Conservation (phyloP, 2,888 invertebrate species). For the Cataglyphis cursor region DNA sequence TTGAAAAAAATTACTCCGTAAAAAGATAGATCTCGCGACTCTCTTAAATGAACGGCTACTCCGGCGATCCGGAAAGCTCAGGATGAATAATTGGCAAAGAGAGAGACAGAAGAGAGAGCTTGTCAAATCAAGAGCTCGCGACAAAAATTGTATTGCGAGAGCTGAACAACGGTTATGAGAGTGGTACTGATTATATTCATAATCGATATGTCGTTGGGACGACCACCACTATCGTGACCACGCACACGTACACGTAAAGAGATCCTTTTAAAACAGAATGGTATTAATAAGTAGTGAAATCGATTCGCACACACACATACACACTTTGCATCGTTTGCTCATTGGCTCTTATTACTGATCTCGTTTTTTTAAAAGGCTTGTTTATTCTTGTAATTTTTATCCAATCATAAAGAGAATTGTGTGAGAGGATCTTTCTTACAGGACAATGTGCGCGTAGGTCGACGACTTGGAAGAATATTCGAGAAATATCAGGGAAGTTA, state of each 20-base stretch:
- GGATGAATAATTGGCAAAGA: constrained; percentile 23
- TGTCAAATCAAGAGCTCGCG: constrained; percentile 19
- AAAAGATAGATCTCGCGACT: neutral
- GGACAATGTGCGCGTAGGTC: constrained; percentile 3
- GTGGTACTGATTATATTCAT: constrained; percentile 32
- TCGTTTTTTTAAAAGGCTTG: constrained; percentile 7
- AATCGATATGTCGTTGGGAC: constrained; percentile 42
- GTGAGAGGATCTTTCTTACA: neutral
- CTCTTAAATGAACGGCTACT: neutral
- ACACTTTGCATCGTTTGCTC: neutral
- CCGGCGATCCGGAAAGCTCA: neutral
- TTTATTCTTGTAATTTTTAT: constrained; percentile 42
- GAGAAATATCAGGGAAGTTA: constrained; percentile 7
- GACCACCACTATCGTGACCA: neutral
- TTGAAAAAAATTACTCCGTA: constrained; percentile 26
- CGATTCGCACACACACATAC: constrained; percentile 1
- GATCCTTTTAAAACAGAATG: constrained; percentile 20
- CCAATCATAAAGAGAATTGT: constrained; percentile 3
- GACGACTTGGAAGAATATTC: constrained; percentile 25
- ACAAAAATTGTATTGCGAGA: constrained; percentile 38
- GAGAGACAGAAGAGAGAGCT: neutral
- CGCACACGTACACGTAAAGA: neutral
- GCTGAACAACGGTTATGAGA: constrained; percentile 17
- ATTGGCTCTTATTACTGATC: neutral
- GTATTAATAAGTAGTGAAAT: constrained; percentile 48